phyloP scores from a whole-genome alignment of 2,113 vertebrate genomes.

The Pollimyrus isidori region DNA sequence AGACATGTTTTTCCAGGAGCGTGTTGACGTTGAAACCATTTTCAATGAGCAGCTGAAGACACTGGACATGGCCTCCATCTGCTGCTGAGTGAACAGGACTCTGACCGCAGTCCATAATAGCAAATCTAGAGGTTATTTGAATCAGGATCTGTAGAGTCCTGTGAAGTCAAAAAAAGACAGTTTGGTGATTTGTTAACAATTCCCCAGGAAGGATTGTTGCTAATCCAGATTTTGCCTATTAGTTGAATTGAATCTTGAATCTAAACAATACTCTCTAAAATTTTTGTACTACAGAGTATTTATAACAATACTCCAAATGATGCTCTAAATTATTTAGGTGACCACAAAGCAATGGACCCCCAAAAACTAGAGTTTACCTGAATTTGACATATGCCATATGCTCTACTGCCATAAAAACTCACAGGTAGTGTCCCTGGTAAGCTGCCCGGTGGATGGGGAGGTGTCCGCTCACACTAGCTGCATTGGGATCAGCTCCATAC shows the following conservation, averaged over 20 bases:
- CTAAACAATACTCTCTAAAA: background rate
- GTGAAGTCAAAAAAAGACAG: constrained; percentile 12
- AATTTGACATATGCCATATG: background rate
- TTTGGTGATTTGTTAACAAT: background rate
- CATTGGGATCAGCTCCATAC: constrained; percentile 70
- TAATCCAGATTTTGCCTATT: background rate
- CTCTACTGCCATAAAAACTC: constrained; percentile 40
- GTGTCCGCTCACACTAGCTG: constrained; percentile 66
- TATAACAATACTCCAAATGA: background rate
- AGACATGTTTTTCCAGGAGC: constrained; percentile 60
- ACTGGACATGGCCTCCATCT: constrained; percentile 71
- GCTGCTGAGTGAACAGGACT: constrained; percentile 73
- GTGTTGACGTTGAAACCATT: constrained; percentile 68
- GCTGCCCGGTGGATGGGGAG: constrained; percentile 77
- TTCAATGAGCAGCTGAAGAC: constrained; percentile 71
- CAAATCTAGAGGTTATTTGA: constrained; percentile 64
- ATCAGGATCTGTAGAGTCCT: constrained; percentile 74
- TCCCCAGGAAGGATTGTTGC: background rate
- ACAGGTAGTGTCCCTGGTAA: constrained; percentile 78
- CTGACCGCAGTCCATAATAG: constrained; percentile 66
- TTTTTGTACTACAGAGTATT: too few relatives aligned
- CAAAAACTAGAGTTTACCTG: background rate
- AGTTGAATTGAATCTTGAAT: background rate
- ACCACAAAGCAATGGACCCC: background rate
- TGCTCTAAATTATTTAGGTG: background rate